A percentile compares a stretch with the other conserved stretches of the same genome.
These are phyloP conservation scores for Morpho deidamia DNA, from an alignment of 2,888 invertebrate species.

Conservation along the genomic window DNA sequence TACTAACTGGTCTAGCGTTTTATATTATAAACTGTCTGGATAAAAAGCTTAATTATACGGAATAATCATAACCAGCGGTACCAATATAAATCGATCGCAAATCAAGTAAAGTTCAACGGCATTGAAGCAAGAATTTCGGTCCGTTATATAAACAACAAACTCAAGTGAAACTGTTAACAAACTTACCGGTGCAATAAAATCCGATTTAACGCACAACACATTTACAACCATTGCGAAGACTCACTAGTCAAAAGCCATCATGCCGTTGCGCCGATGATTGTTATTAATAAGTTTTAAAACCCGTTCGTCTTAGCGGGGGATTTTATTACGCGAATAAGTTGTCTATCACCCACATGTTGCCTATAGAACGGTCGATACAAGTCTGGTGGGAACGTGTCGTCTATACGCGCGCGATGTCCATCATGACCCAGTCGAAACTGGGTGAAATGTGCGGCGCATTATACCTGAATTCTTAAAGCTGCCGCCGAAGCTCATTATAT, in stretches of 20 bases:
- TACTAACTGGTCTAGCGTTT: too few species aligned
- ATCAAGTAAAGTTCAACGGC: not conserved
- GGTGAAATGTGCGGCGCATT: conserved; percentile 28
- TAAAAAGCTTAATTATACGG: too few species aligned
- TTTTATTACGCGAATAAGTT: conserved; percentile 21
- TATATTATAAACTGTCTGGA: too few species aligned
- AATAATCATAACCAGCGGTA: not conserved
- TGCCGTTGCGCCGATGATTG: not conserved
- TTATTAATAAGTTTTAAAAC: conserved; percentile 3
- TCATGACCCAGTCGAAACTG: conserved; percentile 39
- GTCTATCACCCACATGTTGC: conserved; percentile 30
- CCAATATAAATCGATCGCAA: not conserved
- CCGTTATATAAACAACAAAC: conserved; percentile 1
- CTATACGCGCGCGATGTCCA: conserved; percentile 8
- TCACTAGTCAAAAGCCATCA: conserved; percentile 6
- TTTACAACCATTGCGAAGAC: conserved; percentile 8
- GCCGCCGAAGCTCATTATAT: not conserved
- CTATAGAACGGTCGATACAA: conserved; percentile 24
- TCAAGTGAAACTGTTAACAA: conserved; percentile 4
- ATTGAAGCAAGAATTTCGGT: conserved; percentile 1
- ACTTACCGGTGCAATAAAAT: conserved; percentile 12
- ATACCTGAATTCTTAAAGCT: conserved; percentile 25
- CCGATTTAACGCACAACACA: conserved; percentile 12
- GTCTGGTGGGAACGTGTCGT: not conserved
- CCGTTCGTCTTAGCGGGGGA: conserved; percentile 19